Percentiles rank a stretch among this genome's conserved stretches.
Conservation (phyloP, 2,797 vertebrate genomes). For the Lagocephalus sceleratus region DNA sequence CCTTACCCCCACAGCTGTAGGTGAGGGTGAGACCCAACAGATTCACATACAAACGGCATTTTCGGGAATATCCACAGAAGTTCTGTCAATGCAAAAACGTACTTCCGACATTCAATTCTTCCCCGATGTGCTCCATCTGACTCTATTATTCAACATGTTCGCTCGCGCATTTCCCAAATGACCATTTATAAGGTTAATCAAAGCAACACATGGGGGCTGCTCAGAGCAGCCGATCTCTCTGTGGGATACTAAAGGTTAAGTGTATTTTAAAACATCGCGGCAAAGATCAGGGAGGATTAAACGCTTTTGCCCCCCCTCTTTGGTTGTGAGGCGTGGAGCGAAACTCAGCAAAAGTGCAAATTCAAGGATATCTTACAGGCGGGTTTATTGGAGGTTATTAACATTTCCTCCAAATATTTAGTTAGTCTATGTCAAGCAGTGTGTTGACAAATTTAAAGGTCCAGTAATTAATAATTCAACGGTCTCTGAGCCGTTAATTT, state of each 20-base stretch:
- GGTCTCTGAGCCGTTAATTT: no score
- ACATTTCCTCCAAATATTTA: no score
- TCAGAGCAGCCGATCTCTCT: constrained; percentile 1
- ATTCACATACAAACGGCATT: no score
- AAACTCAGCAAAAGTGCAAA: no score
- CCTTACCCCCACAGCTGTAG: constrained; percentile 14
- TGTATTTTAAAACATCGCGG: background rate
- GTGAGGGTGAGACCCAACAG: constrained; percentile 4
- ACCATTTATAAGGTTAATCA: constrained; percentile 14
- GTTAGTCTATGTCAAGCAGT: no score
- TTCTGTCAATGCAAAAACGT: no score
- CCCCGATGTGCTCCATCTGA: background rate
- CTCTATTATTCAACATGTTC: constrained; percentile 9
- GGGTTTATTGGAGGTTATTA: no score
- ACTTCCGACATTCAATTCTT: background rate
- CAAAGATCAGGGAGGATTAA: background rate
- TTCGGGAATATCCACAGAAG: no score
- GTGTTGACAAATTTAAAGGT: no score
- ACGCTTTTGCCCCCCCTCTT: background rate
- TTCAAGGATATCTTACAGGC: no score
- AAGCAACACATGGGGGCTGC: constrained; percentile 4
- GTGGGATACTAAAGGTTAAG: background rate
- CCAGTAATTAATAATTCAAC: no score
- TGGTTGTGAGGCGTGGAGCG: background rate
- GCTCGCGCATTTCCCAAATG: background rate